These are phyloP conservation scores for Xenopus petersii DNA, from an alignment of 2,797 vertebrate species.

Conservation along the genomic window DNA sequence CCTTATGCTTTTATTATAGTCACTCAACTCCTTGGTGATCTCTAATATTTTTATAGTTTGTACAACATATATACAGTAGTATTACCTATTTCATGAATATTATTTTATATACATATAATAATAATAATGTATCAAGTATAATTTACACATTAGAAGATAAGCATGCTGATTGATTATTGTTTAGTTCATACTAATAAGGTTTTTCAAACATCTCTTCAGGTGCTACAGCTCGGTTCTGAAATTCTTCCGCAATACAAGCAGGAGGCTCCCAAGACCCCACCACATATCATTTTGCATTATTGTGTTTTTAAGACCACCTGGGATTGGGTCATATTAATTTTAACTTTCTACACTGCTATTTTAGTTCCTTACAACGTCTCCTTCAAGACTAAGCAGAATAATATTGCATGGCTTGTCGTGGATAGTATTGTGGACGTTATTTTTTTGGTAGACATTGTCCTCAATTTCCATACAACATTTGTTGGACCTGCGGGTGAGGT, in stretches of 20 bases:
- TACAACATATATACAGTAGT: no score
- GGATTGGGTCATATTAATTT: constrained; percentile 99
- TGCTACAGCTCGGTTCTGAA: constrained; percentile 95
- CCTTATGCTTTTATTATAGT: no score
- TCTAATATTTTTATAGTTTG: no score
- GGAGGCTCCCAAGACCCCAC: constrained; percentile 97
- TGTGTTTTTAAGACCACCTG: constrained; percentile 98
- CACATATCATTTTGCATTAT: constrained; percentile 98
- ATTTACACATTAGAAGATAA: no score
- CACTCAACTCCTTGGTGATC: no score
- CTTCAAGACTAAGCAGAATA: constrained; percentile 98
- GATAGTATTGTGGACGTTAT: constrained; percentile 98
- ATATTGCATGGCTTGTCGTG: constrained; percentile 95
- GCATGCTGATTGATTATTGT: no score
- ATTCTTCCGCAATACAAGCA: constrained; percentile 98
- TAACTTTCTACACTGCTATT: constrained; percentile 98
- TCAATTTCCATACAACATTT: constrained; percentile 98
- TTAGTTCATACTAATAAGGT: no score
- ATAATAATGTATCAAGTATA: no score
- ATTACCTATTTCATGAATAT: no score
- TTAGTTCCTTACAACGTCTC: constrained; percentile 98
- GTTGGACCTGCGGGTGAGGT: constrained; percentile 97
- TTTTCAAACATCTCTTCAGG: constrained; percentile 63
- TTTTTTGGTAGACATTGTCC: constrained; percentile 95
- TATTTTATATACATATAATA: no score